Percentiles rank a stretch among this genome's conserved stretches.
Evolutionary conservation across 2,888 invertebrate species (phyloP).

Genomic region (Drosophila rubida): DNA sequence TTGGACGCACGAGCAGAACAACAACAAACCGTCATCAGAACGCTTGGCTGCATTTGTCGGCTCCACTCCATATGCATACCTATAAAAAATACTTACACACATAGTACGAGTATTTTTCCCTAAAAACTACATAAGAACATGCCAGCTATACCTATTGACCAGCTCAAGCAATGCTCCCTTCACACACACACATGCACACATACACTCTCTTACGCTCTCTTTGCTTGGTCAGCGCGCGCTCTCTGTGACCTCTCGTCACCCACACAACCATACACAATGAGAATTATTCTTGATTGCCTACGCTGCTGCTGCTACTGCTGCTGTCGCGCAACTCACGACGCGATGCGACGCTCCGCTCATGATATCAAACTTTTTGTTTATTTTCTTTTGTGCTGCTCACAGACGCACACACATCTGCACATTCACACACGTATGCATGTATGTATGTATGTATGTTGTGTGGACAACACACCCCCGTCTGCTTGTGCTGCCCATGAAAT

Average conservation of each 20-base stretch:
- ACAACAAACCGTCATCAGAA: slow-evolving; percentile 38
- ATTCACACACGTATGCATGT: neutral
- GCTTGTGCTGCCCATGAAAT: slow-evolving; percentile 32
- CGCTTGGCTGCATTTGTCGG: slow-evolving; percentile 55
- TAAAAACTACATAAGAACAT: slow-evolving; percentile 35
- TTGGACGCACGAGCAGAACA: slow-evolving; percentile 14
- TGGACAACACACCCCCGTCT: slow-evolving; percentile 36
- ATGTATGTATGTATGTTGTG: neutral
- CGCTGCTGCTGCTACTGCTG: slow-evolving; percentile 1
- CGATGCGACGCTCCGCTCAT: slow-evolving; percentile 40
- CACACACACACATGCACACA: slow-evolving; percentile 14
- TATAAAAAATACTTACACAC: neutral
- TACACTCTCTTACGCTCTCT: slow-evolving; percentile 22
- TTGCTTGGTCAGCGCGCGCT: slow-evolving; percentile 46
- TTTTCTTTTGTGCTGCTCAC: slow-evolving; percentile 67
- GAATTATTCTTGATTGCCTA: slow-evolving; percentile 63
- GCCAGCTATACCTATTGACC: slow-evolving; percentile 49
- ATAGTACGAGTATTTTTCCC: slow-evolving; percentile 43
- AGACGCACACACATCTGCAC: slow-evolving; percentile 15
- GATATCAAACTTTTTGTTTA: slow-evolving; percentile 73
- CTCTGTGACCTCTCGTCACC: slow-evolving; percentile 61
- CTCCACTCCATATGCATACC: slow-evolving; percentile 18
- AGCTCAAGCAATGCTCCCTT: slow-evolving; percentile 24
- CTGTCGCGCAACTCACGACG: slow-evolving; percentile 39
- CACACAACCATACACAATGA: slow-evolving; percentile 60